These are phyloP conservation scores for Siniperca chuatsi DNA, from an alignment of 2,113 vertebrate species.

Conservation along the genomic window DNA sequence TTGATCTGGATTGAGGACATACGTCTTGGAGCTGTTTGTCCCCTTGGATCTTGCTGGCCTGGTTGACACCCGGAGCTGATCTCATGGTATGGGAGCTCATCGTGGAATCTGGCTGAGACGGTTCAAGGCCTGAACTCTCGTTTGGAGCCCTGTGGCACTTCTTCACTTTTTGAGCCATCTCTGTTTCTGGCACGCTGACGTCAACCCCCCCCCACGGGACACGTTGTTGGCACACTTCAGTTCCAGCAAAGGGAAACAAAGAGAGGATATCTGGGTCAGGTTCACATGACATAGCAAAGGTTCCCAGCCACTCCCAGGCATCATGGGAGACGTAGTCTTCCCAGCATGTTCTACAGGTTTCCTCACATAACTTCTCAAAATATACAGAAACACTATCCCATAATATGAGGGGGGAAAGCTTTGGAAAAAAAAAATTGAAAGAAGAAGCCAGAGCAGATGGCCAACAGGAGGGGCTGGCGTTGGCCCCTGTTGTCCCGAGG, in stretches of 20 bases:
- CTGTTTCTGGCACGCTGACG: neutral
- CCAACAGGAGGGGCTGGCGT: neutral
- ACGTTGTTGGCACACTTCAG: slow-evolving; percentile 28
- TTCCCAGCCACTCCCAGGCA: neutral
- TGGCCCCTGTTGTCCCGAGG: neutral
- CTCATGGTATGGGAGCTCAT: too few species aligned
- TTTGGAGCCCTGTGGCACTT: too few species aligned
- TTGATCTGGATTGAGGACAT: neutral
- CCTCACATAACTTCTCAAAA: too few species aligned
- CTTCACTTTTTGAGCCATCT: neutral
- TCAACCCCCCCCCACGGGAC: neutral
- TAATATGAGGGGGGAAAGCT: neutral
- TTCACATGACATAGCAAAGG: neutral
- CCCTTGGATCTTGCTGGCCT: too few species aligned
- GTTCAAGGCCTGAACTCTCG: neutral
- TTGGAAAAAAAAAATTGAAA: neutral
- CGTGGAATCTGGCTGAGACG: neutral
- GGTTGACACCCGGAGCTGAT: too few species aligned
- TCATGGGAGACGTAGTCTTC: neutral
- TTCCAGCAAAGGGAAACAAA: neutral
- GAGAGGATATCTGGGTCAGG: neutral
- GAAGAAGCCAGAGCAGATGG: neutral
- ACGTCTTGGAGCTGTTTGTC: too few species aligned
- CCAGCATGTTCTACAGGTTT: neutral
- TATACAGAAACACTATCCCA: neutral